These are phyloP conservation scores for Poicephalus meyeri DNA, from an alignment of 2,113 vertebrate species.

Conservation along the genomic window DNA sequence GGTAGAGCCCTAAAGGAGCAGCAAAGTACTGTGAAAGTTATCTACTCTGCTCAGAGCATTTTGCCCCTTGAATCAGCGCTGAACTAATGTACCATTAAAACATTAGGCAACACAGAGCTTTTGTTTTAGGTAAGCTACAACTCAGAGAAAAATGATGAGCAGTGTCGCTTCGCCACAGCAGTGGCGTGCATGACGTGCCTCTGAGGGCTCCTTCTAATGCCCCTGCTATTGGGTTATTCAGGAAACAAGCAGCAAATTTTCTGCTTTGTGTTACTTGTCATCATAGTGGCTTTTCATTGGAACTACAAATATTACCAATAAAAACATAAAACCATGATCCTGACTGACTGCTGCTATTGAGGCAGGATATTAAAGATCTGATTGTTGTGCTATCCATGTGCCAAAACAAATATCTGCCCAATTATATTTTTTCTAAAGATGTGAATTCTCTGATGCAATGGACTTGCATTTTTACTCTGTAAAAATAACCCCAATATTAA, in stretches of 20 bases:
- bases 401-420: background rate
- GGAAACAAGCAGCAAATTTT: background rate
- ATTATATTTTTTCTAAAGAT: background rate
- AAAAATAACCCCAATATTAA: background rate
- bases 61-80: background rate
- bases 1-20: slow-evolving; percentile 45
- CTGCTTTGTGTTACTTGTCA: background rate
- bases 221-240: background rate
- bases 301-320: background rate
- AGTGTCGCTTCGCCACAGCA: background rate
- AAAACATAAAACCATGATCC: background rate
- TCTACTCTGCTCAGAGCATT: background rate
- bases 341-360: background rate
- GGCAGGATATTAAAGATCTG: background rate
- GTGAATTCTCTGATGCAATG: background rate
- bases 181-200: rapidly evolving
- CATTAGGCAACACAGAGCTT: background rate
- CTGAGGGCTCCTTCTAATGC: background rate
- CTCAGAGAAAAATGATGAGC: background rate
- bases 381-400: background rate
- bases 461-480: background rate
- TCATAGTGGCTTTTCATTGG: background rate
- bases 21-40: background rate
- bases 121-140: background rate
- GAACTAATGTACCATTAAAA: background rate